Evolutionary conservation across 2,888 invertebrate species (phyloP), one percentile per base, ranked within the genome.

Genomic region (Neoascia interrupta): DNA sequence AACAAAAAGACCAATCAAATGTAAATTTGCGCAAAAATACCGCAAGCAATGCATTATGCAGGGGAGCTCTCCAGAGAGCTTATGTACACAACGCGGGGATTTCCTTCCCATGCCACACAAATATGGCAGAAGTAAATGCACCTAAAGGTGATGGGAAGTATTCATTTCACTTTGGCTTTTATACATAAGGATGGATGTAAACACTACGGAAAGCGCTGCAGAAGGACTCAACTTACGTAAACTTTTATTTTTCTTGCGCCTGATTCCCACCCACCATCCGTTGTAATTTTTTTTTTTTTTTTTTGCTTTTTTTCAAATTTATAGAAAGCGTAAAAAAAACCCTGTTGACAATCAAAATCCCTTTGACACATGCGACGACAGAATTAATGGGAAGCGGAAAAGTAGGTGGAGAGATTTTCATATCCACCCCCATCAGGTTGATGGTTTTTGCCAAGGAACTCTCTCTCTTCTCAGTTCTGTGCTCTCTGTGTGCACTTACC

Each of bases 271-370:
- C 49, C 28, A 41, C 47, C 64, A 61, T 34, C 61, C 31, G 8
- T 31, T 31, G n/a, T 31, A 63, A 60, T 54, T 60, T 73, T 68
- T 23, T 19, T 15, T 36, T 31, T 60, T 49, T 68, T 60, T 69
- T 69, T 75, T 61, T 26, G 26, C 8, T n/a, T n/a, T n/a, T 64
- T 63, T 51, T 63, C 10, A 61, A 74, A 80, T 74, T 63, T 80
- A 69, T 80, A 58, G 74, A 69, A 69, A 74, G 80, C 68, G 69
- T 54, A 54, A 66, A 79, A 70, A 73, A 79, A 63, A 68, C 58
- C 43, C 49, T 80, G 80, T 80, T 80, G 80, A 80, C 80, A 80
- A 80, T 80, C 80, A 74, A 80, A 80, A 80, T 80, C 74, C 80
- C 80, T 80, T 80, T 80, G 80, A 80, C 80, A 74, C 74, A 80